Percentiles rank a stretch among this genome's conserved stretches.
Conservation (phyloP, 2,797 vertebrate genomes). For the Bothrops alternatus region DNA sequence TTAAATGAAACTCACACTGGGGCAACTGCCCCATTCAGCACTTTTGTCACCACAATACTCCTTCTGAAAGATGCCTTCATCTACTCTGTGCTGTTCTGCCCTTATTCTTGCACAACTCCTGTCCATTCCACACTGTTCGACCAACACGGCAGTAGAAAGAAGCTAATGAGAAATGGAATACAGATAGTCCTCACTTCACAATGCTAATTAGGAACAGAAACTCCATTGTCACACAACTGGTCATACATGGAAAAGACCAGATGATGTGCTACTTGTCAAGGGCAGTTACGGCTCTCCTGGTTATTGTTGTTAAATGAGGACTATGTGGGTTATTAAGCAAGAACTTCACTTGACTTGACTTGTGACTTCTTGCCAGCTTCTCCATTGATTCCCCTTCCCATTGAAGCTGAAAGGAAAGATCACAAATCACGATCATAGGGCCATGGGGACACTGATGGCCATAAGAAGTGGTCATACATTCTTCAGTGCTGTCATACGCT, state of each 20-base stretch:
- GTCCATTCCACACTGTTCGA: neutral
- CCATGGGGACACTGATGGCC: neutral
- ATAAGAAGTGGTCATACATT: neutral
- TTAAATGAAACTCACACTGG: neutral
- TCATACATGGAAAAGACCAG: neutral
- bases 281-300: neutral
- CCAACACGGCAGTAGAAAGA: neutral
- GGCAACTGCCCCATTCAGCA: neutral
- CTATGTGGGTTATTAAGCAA: neutral
- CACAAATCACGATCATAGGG: neutral
- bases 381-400: neutral
- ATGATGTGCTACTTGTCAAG: neutral
- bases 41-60: neutral
- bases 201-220: neutral
- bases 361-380: neutral
- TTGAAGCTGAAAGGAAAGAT: neutral
- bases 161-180: neutral
- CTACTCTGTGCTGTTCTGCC: neutral
- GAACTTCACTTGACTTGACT: neutral
- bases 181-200: neutral
- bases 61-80: neutral
- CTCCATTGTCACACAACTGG: neutral
- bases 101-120: neutral
- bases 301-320: neutral
- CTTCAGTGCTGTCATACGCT: neutral